Evolutionary conservation across 1,140 invertebrate species (phyloP).

Genomic region (Listronotus bonariensis): DNA sequence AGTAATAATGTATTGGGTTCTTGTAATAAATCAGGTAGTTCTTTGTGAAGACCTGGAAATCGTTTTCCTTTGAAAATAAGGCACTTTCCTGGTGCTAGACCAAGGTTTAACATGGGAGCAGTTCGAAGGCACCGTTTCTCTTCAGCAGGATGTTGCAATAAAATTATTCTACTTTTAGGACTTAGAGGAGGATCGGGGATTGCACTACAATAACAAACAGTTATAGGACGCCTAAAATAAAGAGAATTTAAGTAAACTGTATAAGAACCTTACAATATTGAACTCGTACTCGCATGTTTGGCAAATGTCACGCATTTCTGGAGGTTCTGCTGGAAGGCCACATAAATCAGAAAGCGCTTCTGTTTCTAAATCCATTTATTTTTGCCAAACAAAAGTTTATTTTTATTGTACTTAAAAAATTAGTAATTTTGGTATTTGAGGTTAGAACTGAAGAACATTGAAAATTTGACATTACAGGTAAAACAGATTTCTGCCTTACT

Average conservation of each 20-base stretch:
- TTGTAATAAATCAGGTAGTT: constrained; percentile 69
- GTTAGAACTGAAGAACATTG: too few relatives aligned
- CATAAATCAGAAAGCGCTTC: constrained; percentile 70
- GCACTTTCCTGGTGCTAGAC: constrained; percentile 75
- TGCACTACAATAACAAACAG: constrained; percentile 87
- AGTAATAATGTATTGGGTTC: constrained; percentile 76
- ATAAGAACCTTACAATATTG: neutral
- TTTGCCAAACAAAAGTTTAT: too few relatives aligned
- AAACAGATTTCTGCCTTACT: too few relatives aligned
- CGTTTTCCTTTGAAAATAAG: constrained; percentile 81
- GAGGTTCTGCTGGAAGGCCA: constrained; percentile 74
- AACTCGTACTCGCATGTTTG: constrained; percentile 69
- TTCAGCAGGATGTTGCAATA: constrained; percentile 93
- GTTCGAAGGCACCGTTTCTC: constrained; percentile 87
- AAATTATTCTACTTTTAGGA: constrained; percentile 72
- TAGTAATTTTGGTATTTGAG: too few relatives aligned
- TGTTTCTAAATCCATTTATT: constrained; percentile 52
- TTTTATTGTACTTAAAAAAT: too few relatives aligned
- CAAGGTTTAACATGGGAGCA: constrained; percentile 83
- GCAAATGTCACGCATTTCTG: constrained; percentile 70
- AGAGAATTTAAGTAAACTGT: constrained; percentile 24
- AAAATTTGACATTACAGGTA: too few relatives aligned
- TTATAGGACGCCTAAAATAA: constrained; percentile 74
- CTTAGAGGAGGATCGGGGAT: constrained; percentile 71
- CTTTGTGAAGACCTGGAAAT: constrained; percentile 75